Evolutionary conservation across 1,140 invertebrate genomes (phyloP).

Genomic region (Drosophila triauraria): DNA sequence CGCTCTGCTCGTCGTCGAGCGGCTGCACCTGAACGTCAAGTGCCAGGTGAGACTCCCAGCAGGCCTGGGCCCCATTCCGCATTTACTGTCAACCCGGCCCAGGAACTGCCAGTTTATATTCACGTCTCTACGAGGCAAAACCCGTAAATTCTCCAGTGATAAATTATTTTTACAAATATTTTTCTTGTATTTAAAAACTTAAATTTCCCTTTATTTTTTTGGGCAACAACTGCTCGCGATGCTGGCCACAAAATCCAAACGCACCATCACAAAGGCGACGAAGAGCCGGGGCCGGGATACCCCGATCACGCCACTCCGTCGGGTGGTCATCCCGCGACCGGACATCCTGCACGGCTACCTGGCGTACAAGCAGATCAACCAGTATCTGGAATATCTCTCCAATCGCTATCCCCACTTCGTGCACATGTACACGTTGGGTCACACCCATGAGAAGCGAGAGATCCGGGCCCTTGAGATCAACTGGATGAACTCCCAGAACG

Average conservation of each 20-base stretch:
- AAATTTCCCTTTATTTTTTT: neutral
- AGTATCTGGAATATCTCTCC: constrained; percentile 84
- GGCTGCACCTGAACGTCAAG: constrained; percentile 64
- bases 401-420: constrained; percentile 85
- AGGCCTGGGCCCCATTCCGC: constrained; percentile 7
- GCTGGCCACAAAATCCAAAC: constrained; percentile 55
- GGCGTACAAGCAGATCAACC: constrained; percentile 76
- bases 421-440: constrained; percentile 86
- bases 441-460: constrained; percentile 86
- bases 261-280: constrained; percentile 30
- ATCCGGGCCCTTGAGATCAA: constrained; percentile 86
- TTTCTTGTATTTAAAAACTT: neutral
- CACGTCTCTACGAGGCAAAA: neutral
- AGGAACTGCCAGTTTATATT: constrained; percentile 25
- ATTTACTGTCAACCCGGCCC: neutral
- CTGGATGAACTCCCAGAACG: constrained; percentile 72
- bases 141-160: constrained; percentile 26
- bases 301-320: constrained; percentile 21
- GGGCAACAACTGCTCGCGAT: constrained; percentile 16
- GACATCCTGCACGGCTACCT: constrained; percentile 77
- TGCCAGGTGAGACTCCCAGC: constrained; percentile 60
- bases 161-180: constrained; percentile 14
- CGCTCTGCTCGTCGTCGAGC: constrained; percentile 63
- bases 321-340: constrained; percentile 61
- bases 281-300: constrained; percentile 13